A percentile compares a stretch with the other conserved stretches of the same genome.
Evolutionary conservation across 2,113 vertebrate genomes (phyloP).

Genomic region (Eonycteris spelaea): DNA sequence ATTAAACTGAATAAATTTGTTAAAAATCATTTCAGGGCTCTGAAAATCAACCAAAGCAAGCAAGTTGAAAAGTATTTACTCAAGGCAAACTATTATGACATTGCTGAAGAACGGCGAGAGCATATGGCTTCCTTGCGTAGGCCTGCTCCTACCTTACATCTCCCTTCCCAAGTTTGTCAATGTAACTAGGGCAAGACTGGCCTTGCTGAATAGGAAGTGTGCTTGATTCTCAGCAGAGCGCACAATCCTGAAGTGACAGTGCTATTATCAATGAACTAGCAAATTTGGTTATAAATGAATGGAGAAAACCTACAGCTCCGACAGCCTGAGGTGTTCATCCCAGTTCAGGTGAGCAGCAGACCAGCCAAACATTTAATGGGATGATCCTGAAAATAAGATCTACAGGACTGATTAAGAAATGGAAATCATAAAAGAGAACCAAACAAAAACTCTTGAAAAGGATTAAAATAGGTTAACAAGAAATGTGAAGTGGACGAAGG

Average conservation of each 20-base stretch:
- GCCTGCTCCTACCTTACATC: background rate
- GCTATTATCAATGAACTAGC: background rate
- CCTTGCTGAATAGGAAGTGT: background rate
- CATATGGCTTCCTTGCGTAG: background rate
- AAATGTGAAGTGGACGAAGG: background rate
- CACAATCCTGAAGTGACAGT: background rate
- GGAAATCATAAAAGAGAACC: background rate
- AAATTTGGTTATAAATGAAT: background rate
- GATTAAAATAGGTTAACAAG: background rate
- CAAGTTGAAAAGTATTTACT: background rate
- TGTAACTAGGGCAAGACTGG: background rate
- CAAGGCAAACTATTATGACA: background rate
- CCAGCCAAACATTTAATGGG: background rate
- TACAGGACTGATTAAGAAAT: background rate
- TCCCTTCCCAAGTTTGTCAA: background rate
- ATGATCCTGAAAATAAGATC: background rate
- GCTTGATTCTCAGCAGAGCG: background rate
- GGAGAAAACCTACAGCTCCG: background rate
- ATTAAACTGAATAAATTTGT: background rate
- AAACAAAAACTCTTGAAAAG: background rate
- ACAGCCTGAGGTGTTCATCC: background rate
- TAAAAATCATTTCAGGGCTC: background rate
- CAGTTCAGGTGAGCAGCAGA: background rate
- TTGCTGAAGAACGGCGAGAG: background rate
- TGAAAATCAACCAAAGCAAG: background rate